Evolutionary conservation across 2,888 invertebrate species (phyloP), one percentile per base, ranked within the genome.

Genomic region (Cephus pulcher): DNA sequence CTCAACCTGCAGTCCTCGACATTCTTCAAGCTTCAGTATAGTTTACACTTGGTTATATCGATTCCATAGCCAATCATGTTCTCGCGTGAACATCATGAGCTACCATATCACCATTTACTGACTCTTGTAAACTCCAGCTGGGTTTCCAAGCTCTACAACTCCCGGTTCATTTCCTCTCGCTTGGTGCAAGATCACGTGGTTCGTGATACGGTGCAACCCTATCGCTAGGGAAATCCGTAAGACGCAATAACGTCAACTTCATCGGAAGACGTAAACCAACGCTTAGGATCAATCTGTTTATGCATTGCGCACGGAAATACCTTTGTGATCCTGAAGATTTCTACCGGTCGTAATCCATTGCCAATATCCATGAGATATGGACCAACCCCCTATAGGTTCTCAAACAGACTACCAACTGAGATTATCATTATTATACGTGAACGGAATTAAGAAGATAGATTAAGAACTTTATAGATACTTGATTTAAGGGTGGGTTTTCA

Each of bases 21-120:
- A 78, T 78, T 73, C n/a, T 56, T 37, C 70, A 78, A 80, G 80
- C 78, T 79, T 80, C 76, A 56, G 74, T 70, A 70, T n/a, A 40
- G 78, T 74, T 78, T 80, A 78, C 73, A 35, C 74, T 78, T 56
- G 23, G 34, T 73, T 32, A 68, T 78, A 75, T 70, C 75, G 23
- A 34, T 12, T 40, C 2, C 23, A 23, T 56, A 56, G 56, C 23
- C 56, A 56, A 56, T 56, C 56, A 56, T 56, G 9, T 23, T 23
- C 56, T 32, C 71, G 9, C 2, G 71, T 12, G 30, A 71, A 71
- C 12, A 32, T 71, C 71, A 34, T 12, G 12, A 32, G 33, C 71
- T 71, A 71, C 71, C 12, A 30, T 23, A 71, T 34, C 71, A 34
- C 33, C 15, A 71, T 34, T 12, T 34, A 34, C 32, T 34, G 71